phyloP scores from a whole-genome alignment of 1,140 invertebrate genomes.

The Megalopta genalis region DNA sequence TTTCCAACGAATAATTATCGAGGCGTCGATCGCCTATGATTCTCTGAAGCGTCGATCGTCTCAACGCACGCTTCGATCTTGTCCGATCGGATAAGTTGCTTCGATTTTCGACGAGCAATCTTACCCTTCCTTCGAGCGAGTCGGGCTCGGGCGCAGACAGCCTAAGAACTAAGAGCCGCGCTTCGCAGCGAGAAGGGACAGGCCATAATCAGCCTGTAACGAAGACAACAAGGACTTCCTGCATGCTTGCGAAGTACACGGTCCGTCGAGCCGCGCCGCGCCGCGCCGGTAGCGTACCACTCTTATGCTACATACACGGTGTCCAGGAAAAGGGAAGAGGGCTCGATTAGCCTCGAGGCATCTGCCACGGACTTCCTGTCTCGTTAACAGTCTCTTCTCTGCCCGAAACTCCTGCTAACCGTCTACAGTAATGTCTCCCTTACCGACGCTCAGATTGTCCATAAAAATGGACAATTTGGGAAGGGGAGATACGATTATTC shows the following conservation, averaged over 20 bases:
- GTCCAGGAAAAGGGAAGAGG: slow-evolving; percentile 27
- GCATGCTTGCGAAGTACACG: slow-evolving; percentile 61
- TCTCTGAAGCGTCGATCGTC: too few relatives aligned
- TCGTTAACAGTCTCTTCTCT: not conserved
- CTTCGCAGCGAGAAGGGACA: slow-evolving; percentile 41
- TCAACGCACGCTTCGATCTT: too few relatives aligned
- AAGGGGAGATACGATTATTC: too few relatives aligned
- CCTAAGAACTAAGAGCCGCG: slow-evolving; percentile 35
- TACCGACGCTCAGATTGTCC: too few relatives aligned
- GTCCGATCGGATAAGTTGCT: too few relatives aligned
- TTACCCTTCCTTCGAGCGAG: not conserved
- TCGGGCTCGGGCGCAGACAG: not conserved
- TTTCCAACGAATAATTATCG: too few relatives aligned
- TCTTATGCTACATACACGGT: slow-evolving; percentile 17
- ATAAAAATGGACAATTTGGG: too few relatives aligned
- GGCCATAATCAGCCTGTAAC: slow-evolving; percentile 65
- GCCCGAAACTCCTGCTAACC: too few relatives aligned
- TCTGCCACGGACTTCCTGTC: not conserved
- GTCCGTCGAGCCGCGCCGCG: not conserved
- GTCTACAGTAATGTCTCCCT: too few relatives aligned
- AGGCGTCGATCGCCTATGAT: too few relatives aligned
- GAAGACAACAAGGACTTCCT: slow-evolving; percentile 72
- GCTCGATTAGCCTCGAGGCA: not conserved
- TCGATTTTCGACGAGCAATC: too few relatives aligned
- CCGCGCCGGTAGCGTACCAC: slow-evolving; percentile 32